Conservation (phyloP, 2,113 vertebrate genomes). For the Xenopus tropicalis region UCB_Xtro_10.0 CM004451.2:11963001-11963500, state of each 20-base stretch:
- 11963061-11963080: conserved; percentile 11
- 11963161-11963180: neutral
- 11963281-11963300: conserved; percentile 15
- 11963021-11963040: conserved; percentile 10
- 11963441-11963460: neutral
- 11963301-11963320: conserved; percentile 8
- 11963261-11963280: conserved; percentile 7
- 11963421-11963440: neutral
- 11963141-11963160: too few relatives aligned
- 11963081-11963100: conserved; percentile 9
- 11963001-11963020: conserved; percentile 19
- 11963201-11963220: conserved; percentile 29
- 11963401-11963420: neutral
- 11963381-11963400: conserved; percentile 1
- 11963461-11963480: conserved; percentile 2
- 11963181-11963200: neutral
- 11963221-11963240: conserved; percentile 22
- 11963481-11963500: conserved; percentile 22
- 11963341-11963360: conserved; percentile 3
- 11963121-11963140: too few relatives aligned
- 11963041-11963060: conserved; percentile 18
- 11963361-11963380: neutral
- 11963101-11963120: neutral
- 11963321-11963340: conserved; percentile 15
- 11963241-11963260: conserved; percentile 25